A percentile compares a stretch with the other conserved stretches of the same genome.
These are phyloP conservation scores for Pyrrhia umbra DNA, from an alignment of 2,888 invertebrate species.

Conservation along the genomic window DNA sequence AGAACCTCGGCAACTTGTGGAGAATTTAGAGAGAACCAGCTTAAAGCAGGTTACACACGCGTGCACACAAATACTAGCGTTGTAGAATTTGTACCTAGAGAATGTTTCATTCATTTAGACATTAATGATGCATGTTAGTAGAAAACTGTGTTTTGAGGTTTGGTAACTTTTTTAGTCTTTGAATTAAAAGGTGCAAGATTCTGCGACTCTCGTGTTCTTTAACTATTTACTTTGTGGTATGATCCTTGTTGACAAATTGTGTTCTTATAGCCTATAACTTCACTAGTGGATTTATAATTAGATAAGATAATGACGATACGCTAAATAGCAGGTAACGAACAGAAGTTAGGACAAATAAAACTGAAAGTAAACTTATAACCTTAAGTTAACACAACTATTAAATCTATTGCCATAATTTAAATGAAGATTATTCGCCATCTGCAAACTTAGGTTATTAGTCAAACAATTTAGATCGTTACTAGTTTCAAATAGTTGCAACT, in stretches of 20 bases:
- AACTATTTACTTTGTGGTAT: too few relatives aligned
- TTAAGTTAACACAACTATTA: constrained; percentile 25
- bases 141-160: neutral
- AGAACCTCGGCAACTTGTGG: constrained; percentile 44
- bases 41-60: constrained; percentile 48
- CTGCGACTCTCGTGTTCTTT: too few relatives aligned
- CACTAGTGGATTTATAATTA: too few relatives aligned
- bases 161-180: neutral
- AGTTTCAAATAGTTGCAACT: constrained; percentile 46
- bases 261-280: too few relatives aligned
- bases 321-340: neutral
- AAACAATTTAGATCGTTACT: constrained; percentile 53
- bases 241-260: too few relatives aligned
- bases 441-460: constrained; percentile 53
- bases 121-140: neutral
- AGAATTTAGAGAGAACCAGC: constrained; percentile 48
- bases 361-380: neutral
- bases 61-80: constrained; percentile 4
- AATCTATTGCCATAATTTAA: constrained; percentile 46
- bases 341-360: neutral
- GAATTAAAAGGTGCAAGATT: neutral
- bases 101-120: neutral
- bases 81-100: constrained; percentile 10
- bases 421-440: constrained; percentile 50
- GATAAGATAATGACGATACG: neutral